Evolutionary conservation across 2,797 vertebrate species (phyloP), one percentile per base, ranked within the genome.

Genomic region (Pristis pectinata): DNA sequence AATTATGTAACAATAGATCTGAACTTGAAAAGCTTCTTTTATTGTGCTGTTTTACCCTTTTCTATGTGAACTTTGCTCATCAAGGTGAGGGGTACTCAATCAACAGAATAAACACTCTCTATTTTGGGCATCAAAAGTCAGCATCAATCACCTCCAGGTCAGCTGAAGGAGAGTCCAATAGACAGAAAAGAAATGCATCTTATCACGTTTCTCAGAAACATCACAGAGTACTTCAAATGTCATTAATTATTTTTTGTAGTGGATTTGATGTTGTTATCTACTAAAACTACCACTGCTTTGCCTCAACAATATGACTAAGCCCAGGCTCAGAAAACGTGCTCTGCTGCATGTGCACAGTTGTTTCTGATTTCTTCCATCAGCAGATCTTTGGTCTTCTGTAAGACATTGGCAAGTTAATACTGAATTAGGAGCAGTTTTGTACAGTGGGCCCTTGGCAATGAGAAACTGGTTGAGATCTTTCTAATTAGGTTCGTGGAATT

Each of bases 21-120:
- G 70, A 94, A 49, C 24, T 49, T 94, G 64, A 72, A 76, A 34
- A 56, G 70, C 67, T 76, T 76, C 27, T 53, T 74, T 94, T 44
- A 76, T 74, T 76, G 44, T 15, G 30, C 24, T 56, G 19, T 91
- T 67, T 67, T 27, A 41, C 3, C n/a, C 6, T 91, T 64, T 91
- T 59, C 89, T 91, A 67, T 37, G 61, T 91, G 87, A 91, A 91
- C 56, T 41, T 91, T 91, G 59, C n/a, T 91, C 87, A 67, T 24
- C 59, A 41, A 91, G n/a, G 59, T 67, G 87, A 91, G 19, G 59
- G 59, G 64, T 67, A 61, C 87, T 37, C 1, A 37, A 37, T 61
- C 19, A 22, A 41, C 17, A 61, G 59, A 67, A 41, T n/a, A 41
- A 91, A 91, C 8, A 37, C 0, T 37, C 61, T 27, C 61, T 37